A percentile compares a stretch with the other conserved stretches of the same genome.
These are phyloP conservation scores for Telmatochromis brichardi DNA, from an alignment of 2,113 vertebrate genomes.

Conservation along the genomic window DNA sequence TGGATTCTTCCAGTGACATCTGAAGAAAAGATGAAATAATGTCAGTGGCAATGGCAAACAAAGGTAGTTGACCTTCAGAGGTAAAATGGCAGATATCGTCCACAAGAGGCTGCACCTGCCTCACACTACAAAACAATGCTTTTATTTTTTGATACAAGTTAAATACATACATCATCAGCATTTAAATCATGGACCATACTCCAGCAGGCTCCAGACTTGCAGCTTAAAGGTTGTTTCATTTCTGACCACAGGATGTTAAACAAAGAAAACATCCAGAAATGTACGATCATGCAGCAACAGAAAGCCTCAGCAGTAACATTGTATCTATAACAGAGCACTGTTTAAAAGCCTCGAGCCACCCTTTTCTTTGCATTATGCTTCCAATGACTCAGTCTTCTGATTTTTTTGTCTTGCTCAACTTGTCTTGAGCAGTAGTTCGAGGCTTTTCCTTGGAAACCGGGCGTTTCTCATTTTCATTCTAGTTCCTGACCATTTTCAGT, in stretches of 20 bases:
- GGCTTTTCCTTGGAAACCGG: rapidly evolving
- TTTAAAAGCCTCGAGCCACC: rapidly evolving
- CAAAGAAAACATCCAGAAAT: background rate
- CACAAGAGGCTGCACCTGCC: background rate
- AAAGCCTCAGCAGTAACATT: background rate
- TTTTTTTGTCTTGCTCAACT: background rate
- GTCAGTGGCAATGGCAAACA: background rate
- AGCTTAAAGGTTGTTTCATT: background rate
- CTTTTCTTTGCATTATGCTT: background rate
- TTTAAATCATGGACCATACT: background rate
- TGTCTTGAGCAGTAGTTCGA: background rate
- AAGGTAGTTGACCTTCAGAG: background rate
- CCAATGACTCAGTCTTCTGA: background rate
- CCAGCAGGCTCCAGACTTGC: background rate
- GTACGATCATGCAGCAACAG: rapidly evolving
- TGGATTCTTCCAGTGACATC: conserved; percentile 32
- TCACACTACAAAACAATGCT: background rate
- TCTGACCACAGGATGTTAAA: background rate
- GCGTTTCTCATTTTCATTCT: rapidly evolving
- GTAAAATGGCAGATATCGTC: background rate
- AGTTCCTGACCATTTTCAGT: background rate
- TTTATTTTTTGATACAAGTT: background rate
- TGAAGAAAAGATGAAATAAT: background rate
- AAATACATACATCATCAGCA: background rate
- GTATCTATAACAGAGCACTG: background rate